phyloP scores from a whole-genome alignment of 1,140 invertebrate species.

The Drosophila triauraria region DNA sequence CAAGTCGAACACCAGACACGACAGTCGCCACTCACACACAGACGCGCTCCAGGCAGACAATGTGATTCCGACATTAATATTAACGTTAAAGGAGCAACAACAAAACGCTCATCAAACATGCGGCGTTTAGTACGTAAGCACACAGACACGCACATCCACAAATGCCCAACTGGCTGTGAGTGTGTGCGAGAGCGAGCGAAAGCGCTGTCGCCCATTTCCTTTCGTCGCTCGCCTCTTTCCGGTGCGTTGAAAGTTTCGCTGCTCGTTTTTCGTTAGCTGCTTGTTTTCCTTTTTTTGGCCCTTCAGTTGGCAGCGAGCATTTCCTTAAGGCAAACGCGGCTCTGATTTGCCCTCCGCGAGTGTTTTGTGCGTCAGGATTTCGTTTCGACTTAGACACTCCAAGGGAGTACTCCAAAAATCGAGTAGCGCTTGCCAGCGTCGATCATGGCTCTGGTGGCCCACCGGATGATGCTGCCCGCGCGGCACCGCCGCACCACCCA shows the following conservation, averaged over 20 bases:
- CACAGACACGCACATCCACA: conserved; percentile 17
- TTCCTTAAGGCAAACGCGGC: conserved; percentile 72
- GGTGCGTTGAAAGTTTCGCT: conserved; percentile 69
- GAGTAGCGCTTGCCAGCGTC: background rate
- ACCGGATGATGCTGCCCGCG: conserved; percentile 79
- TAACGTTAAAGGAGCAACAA: conserved; percentile 69
- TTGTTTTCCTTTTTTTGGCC: conserved; percentile 47
- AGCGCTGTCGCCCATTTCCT: conserved; percentile 45
- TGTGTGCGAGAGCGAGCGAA: conserved; percentile 40
- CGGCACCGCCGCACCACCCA: conserved; percentile 55
- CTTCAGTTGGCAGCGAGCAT: conserved; percentile 71
- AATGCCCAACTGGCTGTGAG: background rate
- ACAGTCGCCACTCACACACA: conserved; percentile 38
- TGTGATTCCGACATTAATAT: conserved; percentile 77
- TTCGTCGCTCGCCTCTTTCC: conserved; percentile 66
- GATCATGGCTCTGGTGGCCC: conserved; percentile 78
- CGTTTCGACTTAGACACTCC: background rate
- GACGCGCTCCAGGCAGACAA: conserved; percentile 58
- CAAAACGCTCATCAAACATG: conserved; percentile 75
- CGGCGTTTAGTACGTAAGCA: conserved; percentile 64
- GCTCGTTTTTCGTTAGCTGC: conserved; percentile 57
- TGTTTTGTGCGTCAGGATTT: background rate
- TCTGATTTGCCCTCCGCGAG: conserved; percentile 44
- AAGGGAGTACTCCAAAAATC: background rate
- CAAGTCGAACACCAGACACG: conserved; percentile 8